Evolutionary conservation across 1,140 invertebrate genomes (phyloP).

Genomic region (Penaeus chinensis): DNA sequence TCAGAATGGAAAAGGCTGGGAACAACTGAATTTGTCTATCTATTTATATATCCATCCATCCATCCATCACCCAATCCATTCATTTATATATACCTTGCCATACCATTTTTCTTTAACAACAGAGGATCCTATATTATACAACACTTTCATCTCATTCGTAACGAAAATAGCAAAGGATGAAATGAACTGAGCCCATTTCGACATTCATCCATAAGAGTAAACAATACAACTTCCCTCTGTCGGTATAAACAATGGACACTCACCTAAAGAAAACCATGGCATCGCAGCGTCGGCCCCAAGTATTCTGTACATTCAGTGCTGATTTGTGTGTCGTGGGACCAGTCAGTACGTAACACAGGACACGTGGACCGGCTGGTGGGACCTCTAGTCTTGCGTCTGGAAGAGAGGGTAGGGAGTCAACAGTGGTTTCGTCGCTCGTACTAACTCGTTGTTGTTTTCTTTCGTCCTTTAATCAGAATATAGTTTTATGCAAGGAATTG

Average conservation of each 20-base stretch:
- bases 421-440: too few species aligned
- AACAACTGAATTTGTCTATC: neutral
- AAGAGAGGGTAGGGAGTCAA: too few species aligned
- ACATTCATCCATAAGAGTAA: too few species aligned
- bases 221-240: neutral
- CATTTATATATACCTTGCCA: too few species aligned
- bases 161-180: too few species aligned
- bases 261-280: conserved; percentile 45
- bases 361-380: neutral
- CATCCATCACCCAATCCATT: neutral
- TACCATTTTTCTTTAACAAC: neutral
- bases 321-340: conserved; percentile 43
- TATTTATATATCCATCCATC: neutral
- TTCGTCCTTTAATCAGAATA: too few species aligned
- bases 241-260: neutral
- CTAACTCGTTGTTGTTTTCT: too few species aligned
- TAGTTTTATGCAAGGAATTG: too few species aligned
- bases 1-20: too few species aligned
- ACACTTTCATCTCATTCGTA: too few species aligned
- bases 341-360: conserved; percentile 43
- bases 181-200: too few species aligned
- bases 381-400: neutral
- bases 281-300: conserved; percentile 49
- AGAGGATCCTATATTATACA: too few species aligned
- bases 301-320: conserved; percentile 30